Evolutionary conservation across 2,888 invertebrate genomes (phyloP), one percentile per base, ranked within the genome.

Genomic region (Geotrupes spiniger): DNA sequence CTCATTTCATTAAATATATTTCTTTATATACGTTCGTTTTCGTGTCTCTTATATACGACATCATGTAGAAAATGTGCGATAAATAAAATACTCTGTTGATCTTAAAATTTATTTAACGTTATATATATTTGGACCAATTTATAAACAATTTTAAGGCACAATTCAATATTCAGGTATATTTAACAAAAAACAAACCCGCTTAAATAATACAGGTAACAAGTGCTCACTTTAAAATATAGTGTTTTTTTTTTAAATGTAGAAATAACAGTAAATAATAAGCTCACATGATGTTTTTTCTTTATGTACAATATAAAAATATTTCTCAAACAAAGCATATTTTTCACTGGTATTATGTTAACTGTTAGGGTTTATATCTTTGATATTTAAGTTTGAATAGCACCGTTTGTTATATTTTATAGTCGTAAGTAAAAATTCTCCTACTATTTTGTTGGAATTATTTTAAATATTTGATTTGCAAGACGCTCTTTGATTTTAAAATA

Each of bases 121-220:
- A 56, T 54, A 55, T n/a, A n/a, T 59, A 58, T 56, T 57, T 58
- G 57, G 52, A 55, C 52, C 54, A 58, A 57, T 56, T 56, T 50
- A 54, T 57, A 58, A 58, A 59, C 55, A 57, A 57, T 55, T 56
- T 58, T 63, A 68, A 66, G 66, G 69, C 68, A 69, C 66, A 64
- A 64, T 63, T 62, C 59, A 60, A 56, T 55, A 54, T 53, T 59
- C 61, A 61, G 59, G 59, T 63, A 61, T 60, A 57, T 59, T 58
- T 21, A 21, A 21, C 21, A 21, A 51, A 47, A 40, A 57, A n/a
- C n/a, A n/a, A n/a, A 63, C 64, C 62, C 64, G 64, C 61, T 63
- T 65, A 59, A 54, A 55, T 54, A 53, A 57, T 45, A 62, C 60
- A 63, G 63, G 63, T 64, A 64, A 63, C 63, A 52, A 57, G 55